Percentiles rank a stretch among this genome's conserved stretches.
phyloP scores from a whole-genome alignment of 2,888 invertebrate genomes.

The Harpalus rufipes region DNA sequence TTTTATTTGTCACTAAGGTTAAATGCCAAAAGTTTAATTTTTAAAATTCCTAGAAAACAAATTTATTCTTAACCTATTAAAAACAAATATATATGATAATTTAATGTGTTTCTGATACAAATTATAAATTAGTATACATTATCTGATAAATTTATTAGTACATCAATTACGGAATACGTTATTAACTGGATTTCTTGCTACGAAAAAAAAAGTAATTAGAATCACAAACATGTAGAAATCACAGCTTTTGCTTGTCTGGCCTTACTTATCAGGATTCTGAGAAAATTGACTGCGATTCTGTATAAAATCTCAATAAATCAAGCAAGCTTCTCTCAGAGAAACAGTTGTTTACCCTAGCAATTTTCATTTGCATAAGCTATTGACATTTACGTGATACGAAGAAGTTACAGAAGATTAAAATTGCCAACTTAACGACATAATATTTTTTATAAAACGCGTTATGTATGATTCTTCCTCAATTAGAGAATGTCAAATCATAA shows the following conservation, averaged over 20 bases:
- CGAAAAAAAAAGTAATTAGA: conserved; percentile 30
- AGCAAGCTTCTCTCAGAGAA: conserved; percentile 11
- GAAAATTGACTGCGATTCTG: conserved; percentile 42
- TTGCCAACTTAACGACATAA: neutral
- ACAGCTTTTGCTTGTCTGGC: conserved; percentile 25
- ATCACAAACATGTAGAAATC: conserved; percentile 41
- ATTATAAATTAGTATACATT: conserved; percentile 20
- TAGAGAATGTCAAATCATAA: neutral
- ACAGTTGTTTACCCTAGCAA: conserved; percentile 29
- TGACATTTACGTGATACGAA: conserved; percentile 29
- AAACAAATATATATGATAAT: conserved; percentile 7
- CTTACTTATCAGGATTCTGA: conserved; percentile 23
- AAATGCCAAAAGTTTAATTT: neutral
- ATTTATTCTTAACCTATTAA: conserved; percentile 21
- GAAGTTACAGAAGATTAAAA: neutral
- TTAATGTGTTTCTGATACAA: conserved; percentile 5
- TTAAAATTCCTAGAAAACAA: neutral
- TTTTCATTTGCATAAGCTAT: conserved; percentile 37
- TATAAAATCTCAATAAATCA: conserved; percentile 45
- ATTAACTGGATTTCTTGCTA: neutral
- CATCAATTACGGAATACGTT: conserved; percentile 21
- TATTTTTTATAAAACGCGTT: neutral
- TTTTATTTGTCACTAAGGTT: neutral
- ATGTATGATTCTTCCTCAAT: neutral
- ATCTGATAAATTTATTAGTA: conserved; percentile 9